Base-by-base conservation (phyloP, 2,113 vertebrate genomes). In the Cephalophus harveyi region DNA sequence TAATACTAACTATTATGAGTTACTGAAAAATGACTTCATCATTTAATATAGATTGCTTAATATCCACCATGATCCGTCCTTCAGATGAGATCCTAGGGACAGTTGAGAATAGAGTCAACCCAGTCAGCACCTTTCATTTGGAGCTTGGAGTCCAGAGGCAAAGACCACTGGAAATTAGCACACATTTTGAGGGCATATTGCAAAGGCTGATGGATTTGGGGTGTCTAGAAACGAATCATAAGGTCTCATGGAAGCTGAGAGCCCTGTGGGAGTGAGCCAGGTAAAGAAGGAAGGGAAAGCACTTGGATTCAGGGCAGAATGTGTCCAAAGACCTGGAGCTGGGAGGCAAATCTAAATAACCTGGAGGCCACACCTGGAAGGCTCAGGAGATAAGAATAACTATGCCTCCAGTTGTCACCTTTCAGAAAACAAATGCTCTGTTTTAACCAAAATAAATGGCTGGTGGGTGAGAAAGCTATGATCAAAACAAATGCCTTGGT, bases 391-490 rank as follows among this genome's bases (percentile, higher is more conserved):
- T 28, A 85, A 74, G 83, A 93, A 33, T 46, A 84, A 59, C 78
- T 46, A 5, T 4, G 46, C 57, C 7, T 82, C 92, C 50, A 21
- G 83, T 12, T 52, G 59, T 64, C 28, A 19, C 55, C 86, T 86
- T 84, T 76, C 52, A 62, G 87, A 93, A 89, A 84, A 97, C 60
- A 96, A 93, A 95, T 84, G 86, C 91, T 92, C 79, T 88, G 40
- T 93, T 93, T 82, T 62, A 92, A 94, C 91, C 46, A 55, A 94
- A 96, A 96, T 97, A 93, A 83, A 94, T 87, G 43, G 7, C 88
- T 67, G 79, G 89, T 92, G 55, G 89, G 96, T 89, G 96, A 90
- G 91, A 97, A 97, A 82, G 0, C 5, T 89, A 94, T 43, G 17
- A 64, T 40, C 87, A 76, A 94, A 97, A 93, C 91, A 90, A 97